phyloP scores from a whole-genome alignment of 1,140 invertebrate species.

The Spodoptera frugiperda region DNA sequence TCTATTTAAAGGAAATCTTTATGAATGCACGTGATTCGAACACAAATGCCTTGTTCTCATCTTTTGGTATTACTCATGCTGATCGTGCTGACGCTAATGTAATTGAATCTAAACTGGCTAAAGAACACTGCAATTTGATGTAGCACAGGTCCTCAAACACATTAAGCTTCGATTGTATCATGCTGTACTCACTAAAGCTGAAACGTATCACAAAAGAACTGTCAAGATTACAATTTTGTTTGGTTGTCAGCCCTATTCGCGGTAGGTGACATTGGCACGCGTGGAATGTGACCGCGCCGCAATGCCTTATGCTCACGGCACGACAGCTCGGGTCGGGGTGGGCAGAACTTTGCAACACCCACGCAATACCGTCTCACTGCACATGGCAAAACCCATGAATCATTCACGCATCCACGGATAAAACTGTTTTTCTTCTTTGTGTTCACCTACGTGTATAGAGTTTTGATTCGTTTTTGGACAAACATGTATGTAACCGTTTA shows the following conservation, averaged over 20 bases:
- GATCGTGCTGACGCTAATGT: no score
- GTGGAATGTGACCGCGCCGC: slow-evolving; percentile 64
- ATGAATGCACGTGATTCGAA: background rate
- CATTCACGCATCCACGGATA: slow-evolving; percentile 57
- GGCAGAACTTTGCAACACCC: slow-evolving; percentile 43
- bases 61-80: no score
- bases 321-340: slow-evolving; percentile 12
- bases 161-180: background rate
- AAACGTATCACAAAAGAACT: slow-evolving; percentile 5
- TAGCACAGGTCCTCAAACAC: no score
- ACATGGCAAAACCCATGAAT: slow-evolving; percentile 52
- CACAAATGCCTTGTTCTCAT: background rate
- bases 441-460: slow-evolving; percentile 29
- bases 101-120: background rate
- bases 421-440: slow-evolving; percentile 43
- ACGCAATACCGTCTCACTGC: slow-evolving; percentile 52
- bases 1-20: background rate
- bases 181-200: background rate
- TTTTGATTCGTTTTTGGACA: slow-evolving; percentile 27
- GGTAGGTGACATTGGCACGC: slow-evolving; percentile 42
- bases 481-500: slow-evolving; percentile 9
- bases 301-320: slow-evolving; percentile 48
- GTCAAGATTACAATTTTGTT: slow-evolving; percentile 35
- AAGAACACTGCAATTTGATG: background rate
- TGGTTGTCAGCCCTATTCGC: slow-evolving; percentile 39